Base-by-base conservation (phyloP, 1,140 invertebrate genomes). In the Monochamus saltuarius region DNA sequence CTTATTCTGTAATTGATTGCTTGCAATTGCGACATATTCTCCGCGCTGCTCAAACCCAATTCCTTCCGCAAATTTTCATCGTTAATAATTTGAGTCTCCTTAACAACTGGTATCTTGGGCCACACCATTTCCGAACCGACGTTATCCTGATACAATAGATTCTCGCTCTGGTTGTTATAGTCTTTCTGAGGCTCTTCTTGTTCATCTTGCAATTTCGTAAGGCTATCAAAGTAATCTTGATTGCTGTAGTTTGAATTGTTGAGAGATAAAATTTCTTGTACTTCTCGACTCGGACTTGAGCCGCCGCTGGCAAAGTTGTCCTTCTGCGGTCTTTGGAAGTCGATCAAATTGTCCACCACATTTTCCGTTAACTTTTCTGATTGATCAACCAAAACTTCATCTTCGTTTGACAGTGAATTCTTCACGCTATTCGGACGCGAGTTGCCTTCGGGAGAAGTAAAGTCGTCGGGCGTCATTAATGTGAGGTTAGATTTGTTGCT, bases 381-480 rank as follows among this genome's bases (percentile, higher is more conserved):
- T 58, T 65, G 58, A 2, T 51, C 36, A 6, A 53, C 11, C 38
- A 22, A 38, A 29, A 40, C 10, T 7, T 14, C 7, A 29, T 39
- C 52, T 13, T 63, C 65, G 34, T 65, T 49, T 29, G 65, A 59
- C 39, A 65, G 22, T 34, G 62, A 64, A 40, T 64, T 64, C 29
- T 59, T 39, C 8, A 64, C 43, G 36, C 65, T 73, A 45, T 57
- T 73, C 0, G 74, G 68, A 54, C 73, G 68, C 1, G 65, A 67
- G 57, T 79, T 81, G 58, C 81, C 81, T 8, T 79, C 79, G 1
- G 85, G 81, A 39, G 81, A 89, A 77, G 85, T 91, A 68, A 95
- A 96, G 6, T 90, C 91, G 75, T 95, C 91, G 0, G 93, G 92
- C 1, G 92, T 93, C 84, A 96, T 89, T 1, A 95, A 81, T 69